Conservation (phyloP, 2,113 vertebrate genomes). For the Chauna torquata region DNA sequence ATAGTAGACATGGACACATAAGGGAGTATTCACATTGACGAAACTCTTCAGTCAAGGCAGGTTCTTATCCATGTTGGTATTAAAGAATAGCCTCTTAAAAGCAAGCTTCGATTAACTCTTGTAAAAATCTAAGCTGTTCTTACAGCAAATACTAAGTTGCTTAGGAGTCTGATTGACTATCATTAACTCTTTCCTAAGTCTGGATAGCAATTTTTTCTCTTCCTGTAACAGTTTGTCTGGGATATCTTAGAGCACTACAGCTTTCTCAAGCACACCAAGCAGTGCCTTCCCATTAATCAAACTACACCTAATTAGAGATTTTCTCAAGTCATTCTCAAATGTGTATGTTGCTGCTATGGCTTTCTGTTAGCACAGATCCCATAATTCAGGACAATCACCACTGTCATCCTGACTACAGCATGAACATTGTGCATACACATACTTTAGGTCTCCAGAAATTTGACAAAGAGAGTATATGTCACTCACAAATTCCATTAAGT, state of each 20-base stretch:
- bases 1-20: background rate
- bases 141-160: background rate
- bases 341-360: background rate
- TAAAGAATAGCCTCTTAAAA: background rate
- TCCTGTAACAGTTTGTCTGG: background rate
- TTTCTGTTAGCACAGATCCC: background rate
- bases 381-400: background rate
- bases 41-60: background rate
- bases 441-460: background rate
- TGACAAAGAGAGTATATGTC: background rate
- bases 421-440: accelerated
- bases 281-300: background rate
- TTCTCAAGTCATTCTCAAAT: background rate
- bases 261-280: background rate
- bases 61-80: background rate
- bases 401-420: background rate
- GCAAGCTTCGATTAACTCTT: background rate
- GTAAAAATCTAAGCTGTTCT: background rate
- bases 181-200: background rate
- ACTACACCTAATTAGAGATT: background rate
- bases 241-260: background rate
- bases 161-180: background rate
- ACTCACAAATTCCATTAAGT: background rate
- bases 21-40: background rate
- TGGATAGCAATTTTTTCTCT: background rate